Evolutionary conservation across 1,140 invertebrate species (phyloP).

Genomic region (Drosophila ficusphila): DNA sequence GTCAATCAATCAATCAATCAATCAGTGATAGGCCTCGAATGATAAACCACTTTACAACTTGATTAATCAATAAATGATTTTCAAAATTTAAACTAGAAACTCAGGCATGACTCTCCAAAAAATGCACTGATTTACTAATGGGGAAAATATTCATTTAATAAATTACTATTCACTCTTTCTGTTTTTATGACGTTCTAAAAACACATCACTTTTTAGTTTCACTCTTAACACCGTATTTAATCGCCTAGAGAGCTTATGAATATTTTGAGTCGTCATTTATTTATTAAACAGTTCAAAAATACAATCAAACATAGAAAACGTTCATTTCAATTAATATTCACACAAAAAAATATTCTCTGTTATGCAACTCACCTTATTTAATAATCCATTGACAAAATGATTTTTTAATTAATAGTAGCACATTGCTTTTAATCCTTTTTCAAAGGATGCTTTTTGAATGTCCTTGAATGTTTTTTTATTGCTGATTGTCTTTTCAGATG

Average conservation of each 20-base stretch:
- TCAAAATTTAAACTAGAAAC: neutral
- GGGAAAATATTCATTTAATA: no score
- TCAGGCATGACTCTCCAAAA: neutral
- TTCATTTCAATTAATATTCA: no score
- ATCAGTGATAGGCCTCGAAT: slow-evolving; percentile 12
- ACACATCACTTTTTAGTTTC: neutral
- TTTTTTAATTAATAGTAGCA: neutral
- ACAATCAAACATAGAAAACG: no score
- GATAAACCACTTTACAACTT: neutral
- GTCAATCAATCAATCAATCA: slow-evolving; percentile 25
- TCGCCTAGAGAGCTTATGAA: no score
- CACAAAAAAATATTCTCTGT: no score
- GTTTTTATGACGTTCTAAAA: neutral
- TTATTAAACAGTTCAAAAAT: neutral
- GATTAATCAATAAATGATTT: slow-evolving; percentile 15
- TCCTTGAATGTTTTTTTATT: slow-evolving; percentile 11
- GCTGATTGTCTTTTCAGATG: slow-evolving; percentile 1
- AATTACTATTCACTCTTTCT: no score
- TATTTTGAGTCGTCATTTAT: slow-evolving; percentile 4
- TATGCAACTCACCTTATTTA: slow-evolving; percentile 52
- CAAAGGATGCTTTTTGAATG: slow-evolving; percentile 1
- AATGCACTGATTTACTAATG: no score
- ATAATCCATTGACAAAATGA: slow-evolving; percentile 3
- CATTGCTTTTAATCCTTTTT: neutral
- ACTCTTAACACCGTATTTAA: no score